phyloP scores from a whole-genome alignment of 1,140 invertebrate species.

The Arctopsyche grandis region DNA sequence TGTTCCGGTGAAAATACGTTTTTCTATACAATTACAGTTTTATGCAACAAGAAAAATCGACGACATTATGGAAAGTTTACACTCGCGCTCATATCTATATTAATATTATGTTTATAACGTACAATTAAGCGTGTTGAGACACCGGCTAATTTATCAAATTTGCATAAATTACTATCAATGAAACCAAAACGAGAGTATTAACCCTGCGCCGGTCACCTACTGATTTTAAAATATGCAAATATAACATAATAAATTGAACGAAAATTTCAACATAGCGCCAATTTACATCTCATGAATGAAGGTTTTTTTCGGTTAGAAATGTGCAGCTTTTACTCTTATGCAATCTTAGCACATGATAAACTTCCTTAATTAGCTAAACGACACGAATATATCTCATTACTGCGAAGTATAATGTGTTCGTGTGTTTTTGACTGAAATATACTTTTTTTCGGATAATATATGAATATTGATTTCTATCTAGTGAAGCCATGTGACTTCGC shows the following conservation, averaged over 20 bases:
- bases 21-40: background rate
- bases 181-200: background rate
- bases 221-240: background rate
- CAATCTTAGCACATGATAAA: too few species aligned
- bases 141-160: background rate
- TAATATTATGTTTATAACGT: background rate
- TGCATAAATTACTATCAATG: background rate
- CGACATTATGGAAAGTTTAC: conserved; percentile 8
- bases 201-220: background rate
- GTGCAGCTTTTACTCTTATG: too few species aligned
- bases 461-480: too few species aligned
- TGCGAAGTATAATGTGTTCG: too few species aligned
- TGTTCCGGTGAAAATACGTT: too few species aligned
- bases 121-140: background rate
- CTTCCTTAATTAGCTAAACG: too few species aligned
- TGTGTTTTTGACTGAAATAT: too few species aligned
- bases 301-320: background rate
- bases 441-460: too few species aligned
- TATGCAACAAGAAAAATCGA: conserved; percentile 7
- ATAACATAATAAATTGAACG: background rate
- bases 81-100: background rate
- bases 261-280: background rate
- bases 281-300: conserved; percentile 7
- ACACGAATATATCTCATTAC: too few species aligned
- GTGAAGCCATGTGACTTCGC: too few species aligned